Percentiles rank a stretch among this genome's conserved stretches.
phyloP scores from a whole-genome alignment of 2,113 vertebrate species.

The Campylomormyrus tamandua region DNA sequence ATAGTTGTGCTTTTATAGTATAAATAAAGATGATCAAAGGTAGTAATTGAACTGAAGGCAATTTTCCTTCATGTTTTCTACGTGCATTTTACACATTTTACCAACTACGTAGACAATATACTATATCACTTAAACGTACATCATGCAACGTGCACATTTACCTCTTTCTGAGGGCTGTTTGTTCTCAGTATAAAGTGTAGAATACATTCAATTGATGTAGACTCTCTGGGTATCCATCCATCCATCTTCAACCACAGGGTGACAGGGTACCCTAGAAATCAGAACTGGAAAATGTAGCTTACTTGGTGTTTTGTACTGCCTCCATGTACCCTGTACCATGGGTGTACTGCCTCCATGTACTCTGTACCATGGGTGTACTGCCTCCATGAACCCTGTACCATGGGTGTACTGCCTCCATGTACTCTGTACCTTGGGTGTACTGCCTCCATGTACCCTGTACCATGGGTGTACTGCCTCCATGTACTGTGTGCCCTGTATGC shows the following conservation, averaged over 20 bases:
- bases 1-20: neutral
- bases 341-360: too few species aligned
- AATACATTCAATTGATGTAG: neutral
- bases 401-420: too few species aligned
- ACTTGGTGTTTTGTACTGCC: neutral
- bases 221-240: neutral
- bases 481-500: neutral
- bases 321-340: too few species aligned
- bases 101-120: neutral
- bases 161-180: neutral
- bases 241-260: neutral
- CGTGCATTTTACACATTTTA: neutral
- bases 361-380: too few species aligned
- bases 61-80: neutral
- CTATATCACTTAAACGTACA: neutral
- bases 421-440: too few species aligned
- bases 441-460: too few species aligned
- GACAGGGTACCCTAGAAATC: neutral
- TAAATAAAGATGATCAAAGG: neutral
- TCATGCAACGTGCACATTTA: neutral
- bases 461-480: neutral
- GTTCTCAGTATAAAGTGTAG: neutral
- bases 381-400: neutral
- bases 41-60: neutral
- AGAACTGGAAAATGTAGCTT: neutral